Evolutionary conservation across 1,140 invertebrate genomes (phyloP).

Genomic region (Dryas iulia): DNA sequence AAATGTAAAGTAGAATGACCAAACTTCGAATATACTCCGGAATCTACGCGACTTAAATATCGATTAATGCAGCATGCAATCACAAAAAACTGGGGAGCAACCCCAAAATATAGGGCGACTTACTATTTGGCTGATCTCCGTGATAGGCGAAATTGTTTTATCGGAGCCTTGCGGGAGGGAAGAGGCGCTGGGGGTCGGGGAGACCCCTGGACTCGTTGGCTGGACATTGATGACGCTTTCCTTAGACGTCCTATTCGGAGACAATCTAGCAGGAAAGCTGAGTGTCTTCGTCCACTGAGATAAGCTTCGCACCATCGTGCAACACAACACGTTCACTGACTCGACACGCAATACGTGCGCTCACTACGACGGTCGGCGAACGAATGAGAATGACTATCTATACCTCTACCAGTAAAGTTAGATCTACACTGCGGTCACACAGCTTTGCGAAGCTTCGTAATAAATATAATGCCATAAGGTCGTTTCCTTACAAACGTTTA

Average conservation of each 20-base stretch:
- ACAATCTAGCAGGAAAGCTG: slow-evolving; percentile 90
- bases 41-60: neutral
- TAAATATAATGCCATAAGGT: neutral
- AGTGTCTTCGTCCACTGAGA: slow-evolving; percentile 93
- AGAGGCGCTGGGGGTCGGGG: slow-evolving; percentile 76
- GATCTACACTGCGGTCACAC: slow-evolving; percentile 19
- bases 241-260: slow-evolving; percentile 87
- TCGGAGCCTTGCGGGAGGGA: slow-evolving; percentile 76
- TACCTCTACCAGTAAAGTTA: neutral
- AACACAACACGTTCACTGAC: slow-evolving; percentile 70
- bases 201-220: slow-evolving; percentile 69
- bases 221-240: slow-evolving; percentile 83
- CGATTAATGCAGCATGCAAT: slow-evolving; percentile 21
- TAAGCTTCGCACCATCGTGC: slow-evolving; percentile 89
- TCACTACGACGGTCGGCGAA: slow-evolving; percentile 49
- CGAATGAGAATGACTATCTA: slow-evolving; percentile 41
- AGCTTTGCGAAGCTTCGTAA: neutral
- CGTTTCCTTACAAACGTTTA: neutral
- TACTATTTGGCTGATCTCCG: slow-evolving; percentile 84
- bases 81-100: slow-evolving; percentile 29
- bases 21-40: slow-evolving; percentile 14
- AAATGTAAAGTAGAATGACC: slow-evolving; percentile 7
- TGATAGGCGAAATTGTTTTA: slow-evolving; percentile 80
- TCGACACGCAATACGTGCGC: slow-evolving; percentile 55
- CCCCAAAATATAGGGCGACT: slow-evolving; percentile 57